phyloP scores from a whole-genome alignment of 2,113 vertebrate genomes.

The Periophthalmodon schlosseri region DNA sequence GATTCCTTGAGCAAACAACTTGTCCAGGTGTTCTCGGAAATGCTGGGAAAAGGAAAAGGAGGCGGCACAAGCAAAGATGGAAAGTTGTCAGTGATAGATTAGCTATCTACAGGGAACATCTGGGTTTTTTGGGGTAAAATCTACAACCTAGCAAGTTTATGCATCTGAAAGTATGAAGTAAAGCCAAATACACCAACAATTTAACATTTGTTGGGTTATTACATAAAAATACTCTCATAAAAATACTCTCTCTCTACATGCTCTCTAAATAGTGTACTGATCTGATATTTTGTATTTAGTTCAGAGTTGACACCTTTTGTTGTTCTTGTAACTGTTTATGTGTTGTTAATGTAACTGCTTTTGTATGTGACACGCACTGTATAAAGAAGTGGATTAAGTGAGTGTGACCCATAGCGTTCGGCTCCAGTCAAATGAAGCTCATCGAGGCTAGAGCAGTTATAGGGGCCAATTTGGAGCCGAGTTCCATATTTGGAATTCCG shows the following conservation, averaged over 20 bases:
- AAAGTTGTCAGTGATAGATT: background rate
- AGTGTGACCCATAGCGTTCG: too few species aligned
- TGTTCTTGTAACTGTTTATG: too few species aligned
- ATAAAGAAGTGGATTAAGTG: too few species aligned
- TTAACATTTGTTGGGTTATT: too few species aligned
- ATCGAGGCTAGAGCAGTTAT: too few species aligned
- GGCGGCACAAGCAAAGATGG: background rate
- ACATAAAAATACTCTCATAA: background rate
- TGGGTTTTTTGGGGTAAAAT: background rate
- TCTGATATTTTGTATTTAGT: too few species aligned
- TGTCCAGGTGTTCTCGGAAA: conserved; percentile 93
- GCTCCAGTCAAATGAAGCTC: too few species aligned
- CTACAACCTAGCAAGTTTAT: background rate
- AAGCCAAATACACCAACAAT: background rate
- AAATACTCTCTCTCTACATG: background rate
- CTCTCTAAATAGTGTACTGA: background rate
- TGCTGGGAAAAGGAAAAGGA: conserved; percentile 78
- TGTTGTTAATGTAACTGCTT: too few species aligned
- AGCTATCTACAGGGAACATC: background rate
- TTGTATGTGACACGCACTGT: too few species aligned
- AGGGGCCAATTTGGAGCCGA: too few species aligned
- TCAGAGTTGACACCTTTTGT: too few species aligned
- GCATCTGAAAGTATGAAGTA: background rate
- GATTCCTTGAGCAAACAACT: conserved; percentile 93
- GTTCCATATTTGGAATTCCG: too few species aligned